Evolutionary conservation across 2,888 invertebrate species (phyloP), one percentile per base, ranked within the genome.

Genomic region (Didymodactylos carnosus): DNA sequence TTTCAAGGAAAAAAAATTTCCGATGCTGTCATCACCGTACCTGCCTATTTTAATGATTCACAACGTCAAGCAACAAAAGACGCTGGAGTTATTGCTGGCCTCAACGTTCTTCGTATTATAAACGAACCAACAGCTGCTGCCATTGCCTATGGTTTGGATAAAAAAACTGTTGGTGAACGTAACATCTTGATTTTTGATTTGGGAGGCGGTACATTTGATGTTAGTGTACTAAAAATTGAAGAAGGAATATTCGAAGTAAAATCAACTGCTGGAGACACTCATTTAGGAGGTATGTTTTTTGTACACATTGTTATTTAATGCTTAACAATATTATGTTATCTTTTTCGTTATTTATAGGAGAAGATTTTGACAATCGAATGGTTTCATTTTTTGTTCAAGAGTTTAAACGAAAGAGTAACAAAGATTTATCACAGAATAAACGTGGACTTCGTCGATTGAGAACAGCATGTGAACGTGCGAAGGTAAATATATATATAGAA

Each of bases 251-350:
- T 94, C 83, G 94, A 94, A 82, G 94, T 93, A 69, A 92, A 91
- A 80, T 90, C 93, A 11, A 94, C 92, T n/a, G 91, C 92, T 76
- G 93, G 93, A 53, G 93, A 94, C 91, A 94, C 88, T 89, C 93
- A 87, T 81, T 87, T 92, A 84, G 92, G 92, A 79, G 92, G 92
- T 78, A n/a, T n/a, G n/a, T n/a, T n/a, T n/a, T n/a, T n/a, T n/a
- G n/a, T n/a, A n/a, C n/a, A n/a, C n/a, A n/a, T n/a, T n/a, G n/a
- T n/a, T n/a, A n/a, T n/a, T n/a, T n/a, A n/a, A n/a, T n/a, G n/a
- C n/a, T n/a, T n/a, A n/a, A n/a, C n/a, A n/a, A n/a, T n/a, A n/a
- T n/a, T n/a, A n/a, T n/a, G n/a, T n/a, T n/a, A n/a, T n/a, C n/a
- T n/a, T n/a, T n/a, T n/a, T n/a, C n/a, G n/a, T n/a, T n/a, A n/a